These are phyloP conservation scores for Macrotrachela quadricornifera DNA, from an alignment of 1,140 invertebrate species.

Conservation along the genomic window DNA sequence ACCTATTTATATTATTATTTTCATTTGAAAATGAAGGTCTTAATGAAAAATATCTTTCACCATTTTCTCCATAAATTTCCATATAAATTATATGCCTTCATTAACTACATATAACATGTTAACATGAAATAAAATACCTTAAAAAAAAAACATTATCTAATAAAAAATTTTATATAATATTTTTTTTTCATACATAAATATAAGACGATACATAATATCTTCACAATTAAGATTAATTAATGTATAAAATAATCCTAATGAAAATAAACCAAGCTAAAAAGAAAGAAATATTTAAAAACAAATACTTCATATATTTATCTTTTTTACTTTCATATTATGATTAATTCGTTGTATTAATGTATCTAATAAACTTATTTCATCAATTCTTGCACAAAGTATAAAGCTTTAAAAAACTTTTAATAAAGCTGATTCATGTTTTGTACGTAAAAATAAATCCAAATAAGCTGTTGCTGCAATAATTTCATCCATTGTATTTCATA, in stretches of 20 bases:
- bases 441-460: constrained; percentile 62
- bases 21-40: constrained; percentile 34
- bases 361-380: constrained; percentile 36
- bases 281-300: constrained; percentile 18
- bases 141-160: background rate
- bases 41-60: constrained; percentile 58
- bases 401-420: constrained; percentile 59
- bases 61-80: constrained; percentile 46
- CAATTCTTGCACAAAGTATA: constrained; percentile 57
- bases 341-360: constrained; percentile 24
- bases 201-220: constrained; percentile 73
- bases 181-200: constrained; percentile 43
- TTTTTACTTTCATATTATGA: background rate
- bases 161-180: background rate
- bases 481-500: constrained; percentile 51
- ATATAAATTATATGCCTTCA: constrained; percentile 50
- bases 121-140: constrained; percentile 53
- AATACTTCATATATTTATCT: no score
- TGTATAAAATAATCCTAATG: constrained; percentile 66
- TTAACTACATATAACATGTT: constrained; percentile 69
- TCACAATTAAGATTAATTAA: constrained; percentile 76
- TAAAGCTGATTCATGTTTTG: constrained; percentile 57
- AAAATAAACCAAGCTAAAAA: constrained; percentile 61
- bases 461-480: constrained; percentile 72
- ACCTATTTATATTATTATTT: no score